Evolutionary conservation across 2,888 invertebrate species (phyloP).

Genomic region (Daptonema setosum): DNA sequence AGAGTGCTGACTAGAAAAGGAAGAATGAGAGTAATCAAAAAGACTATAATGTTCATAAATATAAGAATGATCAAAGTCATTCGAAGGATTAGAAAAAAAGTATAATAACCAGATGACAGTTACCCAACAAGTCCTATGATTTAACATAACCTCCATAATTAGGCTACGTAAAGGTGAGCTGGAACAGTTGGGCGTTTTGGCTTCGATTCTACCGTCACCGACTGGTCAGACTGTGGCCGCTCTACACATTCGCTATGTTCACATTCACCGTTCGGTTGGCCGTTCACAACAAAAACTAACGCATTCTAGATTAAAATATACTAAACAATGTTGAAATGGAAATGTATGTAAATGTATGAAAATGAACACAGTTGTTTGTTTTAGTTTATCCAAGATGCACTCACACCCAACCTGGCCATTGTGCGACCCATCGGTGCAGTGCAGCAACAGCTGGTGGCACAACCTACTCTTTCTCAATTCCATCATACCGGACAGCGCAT

Average conservation of each 20-base stretch:
- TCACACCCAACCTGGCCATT: constrained; percentile 16
- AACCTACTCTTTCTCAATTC: constrained; percentile 18
- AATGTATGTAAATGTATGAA: too few species aligned
- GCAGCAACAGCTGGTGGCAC: constrained; percentile 21
- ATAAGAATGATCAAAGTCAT: too few species aligned
- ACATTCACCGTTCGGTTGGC: constrained; percentile 20
- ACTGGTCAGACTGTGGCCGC: constrained; percentile 24
- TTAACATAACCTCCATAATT: too few species aligned
- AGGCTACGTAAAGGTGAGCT: neutral
- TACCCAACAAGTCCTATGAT: too few species aligned
- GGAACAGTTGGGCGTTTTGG: constrained; percentile 11
- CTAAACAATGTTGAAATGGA: too few species aligned
- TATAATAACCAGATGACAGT: too few species aligned
- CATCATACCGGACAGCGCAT: neutral
- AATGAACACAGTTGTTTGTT: neutral
- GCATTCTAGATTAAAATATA: too few species aligned
- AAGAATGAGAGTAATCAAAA: neutral
- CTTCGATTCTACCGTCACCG: constrained; percentile 24
- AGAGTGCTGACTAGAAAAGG: neutral
- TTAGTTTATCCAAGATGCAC: neutral
- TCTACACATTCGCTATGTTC: constrained; percentile 23
- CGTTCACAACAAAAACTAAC: too few species aligned
- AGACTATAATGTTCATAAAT: too few species aligned
- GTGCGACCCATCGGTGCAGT: constrained; percentile 24
- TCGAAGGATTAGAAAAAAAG: too few species aligned